Evolutionary conservation across 2,888 invertebrate species (phyloP), one percentile per base, ranked within the genome.

Genomic region (Diaperis boleti): DNA sequence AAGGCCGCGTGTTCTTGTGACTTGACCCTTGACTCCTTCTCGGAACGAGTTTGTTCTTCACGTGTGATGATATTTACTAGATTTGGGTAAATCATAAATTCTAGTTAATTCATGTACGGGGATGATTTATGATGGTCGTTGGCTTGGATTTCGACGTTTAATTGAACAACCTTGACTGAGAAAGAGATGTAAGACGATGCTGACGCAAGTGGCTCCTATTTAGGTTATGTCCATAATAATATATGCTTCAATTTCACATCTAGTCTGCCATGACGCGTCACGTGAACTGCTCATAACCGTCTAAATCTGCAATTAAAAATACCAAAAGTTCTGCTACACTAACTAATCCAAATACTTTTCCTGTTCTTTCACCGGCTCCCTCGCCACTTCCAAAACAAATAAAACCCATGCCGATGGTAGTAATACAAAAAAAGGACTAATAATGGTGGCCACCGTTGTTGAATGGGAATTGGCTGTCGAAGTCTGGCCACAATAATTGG

Each of bases 11-110:
- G 15, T 29, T 15, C 14, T 39, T 13, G 13, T 3, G 15, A 14
- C 18, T 22, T 44, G 44, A 44, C 31, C 47, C 13, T 17, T 29
- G 15, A 8, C 45, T 22, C 14, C 22, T 62, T 62, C 57, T 50
- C 62, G 42, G 62, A 57, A 44, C 69, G 39, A 66, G 65, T 42
- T 64, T 22, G 70, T 70, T 72, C 72, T 66, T 69, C 50, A 62
- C 63, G 64, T 64, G 66, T 67, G 71, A n/a, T n/a, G n/a, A 70
- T 70, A 69, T 70, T 70, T 68, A 68, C 68, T 59, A 44, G 64
- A 68, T 62, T 62, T 54, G 59, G 62, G 54, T 41, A 42, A 54
- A 54, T 41, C 54, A 29, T 54, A 55, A 72, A 72, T 73, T 73
- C 50, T 50, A 50, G 59, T 39, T 49, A 49, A 62, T 62, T 44